Percentiles rank a stretch among this genome's conserved stretches.
phyloP scores from a whole-genome alignment of 2,888 invertebrate genomes.

The Camponotus fellah region DNA sequence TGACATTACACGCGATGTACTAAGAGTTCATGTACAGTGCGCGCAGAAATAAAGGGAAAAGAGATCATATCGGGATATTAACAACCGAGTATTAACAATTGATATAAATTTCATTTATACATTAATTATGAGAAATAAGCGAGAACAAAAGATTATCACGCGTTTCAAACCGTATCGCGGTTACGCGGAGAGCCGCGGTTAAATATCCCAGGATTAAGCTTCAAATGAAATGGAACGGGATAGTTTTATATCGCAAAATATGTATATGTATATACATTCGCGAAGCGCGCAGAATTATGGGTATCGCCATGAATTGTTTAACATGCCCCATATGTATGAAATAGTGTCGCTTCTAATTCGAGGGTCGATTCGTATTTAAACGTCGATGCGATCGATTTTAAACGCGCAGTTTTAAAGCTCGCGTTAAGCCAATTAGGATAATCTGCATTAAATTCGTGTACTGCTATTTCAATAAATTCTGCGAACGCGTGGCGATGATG shows the following conservation, averaged over 20 bases:
- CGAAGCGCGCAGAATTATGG: not conserved
- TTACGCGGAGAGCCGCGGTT: not conserved
- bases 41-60: not conserved
- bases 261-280: not conserved
- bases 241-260: not conserved
- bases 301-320: not conserved
- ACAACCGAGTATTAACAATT: not conserved
- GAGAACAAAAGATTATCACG: not conserved
- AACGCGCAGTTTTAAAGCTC: constrained; percentile 14
- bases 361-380: constrained; percentile 15
- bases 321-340: not conserved
- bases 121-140: constrained; percentile 13
- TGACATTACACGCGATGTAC: not conserved
- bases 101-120: not conserved
- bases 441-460: constrained; percentile 11
- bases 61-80: not conserved
- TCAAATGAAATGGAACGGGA: constrained; percentile 4
- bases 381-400: not conserved
- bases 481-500: not conserved
- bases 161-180: constrained; percentile 6
- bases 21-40: not conserved
- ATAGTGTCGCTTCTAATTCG: not conserved
- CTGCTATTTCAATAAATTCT: not conserved
- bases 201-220: constrained; percentile 1
- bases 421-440: constrained; percentile 27